phyloP scores from a whole-genome alignment of 2,888 invertebrate species.

The Torymus tubicola region DNA sequence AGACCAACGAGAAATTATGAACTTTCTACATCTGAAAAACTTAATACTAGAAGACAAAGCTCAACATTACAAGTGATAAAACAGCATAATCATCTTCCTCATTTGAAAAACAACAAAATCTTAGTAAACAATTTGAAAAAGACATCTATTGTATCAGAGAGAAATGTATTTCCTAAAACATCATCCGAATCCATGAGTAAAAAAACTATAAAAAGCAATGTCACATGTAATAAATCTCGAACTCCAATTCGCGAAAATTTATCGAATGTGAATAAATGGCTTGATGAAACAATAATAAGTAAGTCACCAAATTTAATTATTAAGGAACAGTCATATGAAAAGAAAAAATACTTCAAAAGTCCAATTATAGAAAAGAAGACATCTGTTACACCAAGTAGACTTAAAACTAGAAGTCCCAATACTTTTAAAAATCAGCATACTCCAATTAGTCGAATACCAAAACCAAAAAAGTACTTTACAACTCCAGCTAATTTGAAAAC shows the following conservation, averaged over 20 bases:
- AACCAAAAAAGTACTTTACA: constrained; percentile 40
- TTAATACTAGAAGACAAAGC: neutral
- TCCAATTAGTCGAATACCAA: constrained; percentile 39
- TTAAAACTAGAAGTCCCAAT: constrained; percentile 1
- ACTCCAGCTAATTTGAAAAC: constrained; percentile 15
- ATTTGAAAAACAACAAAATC: constrained; percentile 46
- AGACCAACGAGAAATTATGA: constrained; percentile 39
- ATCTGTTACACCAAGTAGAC: constrained; percentile 27
- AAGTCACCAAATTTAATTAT: constrained; percentile 68
- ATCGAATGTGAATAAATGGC: constrained; percentile 29
- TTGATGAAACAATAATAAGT: constrained; percentile 68
- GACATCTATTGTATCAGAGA: constrained; percentile 20
- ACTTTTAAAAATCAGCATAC: constrained; percentile 5
- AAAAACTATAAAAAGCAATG: constrained; percentile 7
- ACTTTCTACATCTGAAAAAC: neutral
- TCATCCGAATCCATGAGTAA: neutral
- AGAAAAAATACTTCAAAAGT: constrained; percentile 18
- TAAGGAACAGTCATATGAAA: constrained; percentile 2
- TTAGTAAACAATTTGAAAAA: constrained; percentile 24
- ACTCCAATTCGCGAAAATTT: constrained; percentile 22
- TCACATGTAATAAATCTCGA: constrained; percentile 20
- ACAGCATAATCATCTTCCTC: constrained; percentile 47
- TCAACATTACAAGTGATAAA: constrained; percentile 50
- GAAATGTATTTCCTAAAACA: constrained; percentile 21
- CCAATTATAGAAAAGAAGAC: constrained; percentile 32